Evolutionary conservation across 1,140 invertebrate species (phyloP).

Genomic region (Hylaeus volcanicus): DNA sequence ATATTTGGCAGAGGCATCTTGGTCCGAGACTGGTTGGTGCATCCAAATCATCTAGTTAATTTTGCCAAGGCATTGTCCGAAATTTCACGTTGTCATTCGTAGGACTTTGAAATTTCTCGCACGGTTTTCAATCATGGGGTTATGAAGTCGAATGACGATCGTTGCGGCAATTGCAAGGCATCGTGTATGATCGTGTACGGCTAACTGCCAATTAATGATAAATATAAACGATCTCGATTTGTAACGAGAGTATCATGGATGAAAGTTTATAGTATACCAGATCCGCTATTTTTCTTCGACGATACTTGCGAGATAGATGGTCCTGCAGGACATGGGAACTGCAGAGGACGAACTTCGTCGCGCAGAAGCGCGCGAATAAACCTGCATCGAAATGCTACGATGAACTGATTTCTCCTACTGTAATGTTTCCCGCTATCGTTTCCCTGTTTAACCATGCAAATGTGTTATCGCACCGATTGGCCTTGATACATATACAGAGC

Average conservation of each 20-base stretch:
- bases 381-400: slow-evolving; percentile 15
- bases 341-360: slow-evolving; percentile 23
- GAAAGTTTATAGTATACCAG: too few relatives aligned
- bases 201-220: background rate
- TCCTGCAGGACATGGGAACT: background rate
- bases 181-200: background rate
- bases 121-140: background rate
- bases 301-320: background rate
- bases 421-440: slow-evolving; percentile 7
- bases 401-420: slow-evolving; percentile 15
- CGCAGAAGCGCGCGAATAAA: slow-evolving; percentile 34
- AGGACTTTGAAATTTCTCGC: background rate
- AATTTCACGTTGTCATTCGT: background rate
- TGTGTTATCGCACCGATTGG: slow-evolving; percentile 62
- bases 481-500: slow-evolving; percentile 58
- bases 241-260: background rate
- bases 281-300: background rate
- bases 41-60: slow-evolving; percentile 34
- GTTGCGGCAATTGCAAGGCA: background rate
- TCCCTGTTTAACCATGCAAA: slow-evolving; percentile 17
- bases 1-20: slow-evolving; percentile 88
- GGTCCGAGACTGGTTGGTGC: background rate
- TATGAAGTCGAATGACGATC: background rate
- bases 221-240: background rate
- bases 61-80: background rate